A percentile compares a stretch with the other conserved stretches of the same genome.
These are phyloP conservation scores for Drosophila quinaria DNA, from an alignment of 2,888 invertebrate genomes.

Conservation along the genomic window DNA sequence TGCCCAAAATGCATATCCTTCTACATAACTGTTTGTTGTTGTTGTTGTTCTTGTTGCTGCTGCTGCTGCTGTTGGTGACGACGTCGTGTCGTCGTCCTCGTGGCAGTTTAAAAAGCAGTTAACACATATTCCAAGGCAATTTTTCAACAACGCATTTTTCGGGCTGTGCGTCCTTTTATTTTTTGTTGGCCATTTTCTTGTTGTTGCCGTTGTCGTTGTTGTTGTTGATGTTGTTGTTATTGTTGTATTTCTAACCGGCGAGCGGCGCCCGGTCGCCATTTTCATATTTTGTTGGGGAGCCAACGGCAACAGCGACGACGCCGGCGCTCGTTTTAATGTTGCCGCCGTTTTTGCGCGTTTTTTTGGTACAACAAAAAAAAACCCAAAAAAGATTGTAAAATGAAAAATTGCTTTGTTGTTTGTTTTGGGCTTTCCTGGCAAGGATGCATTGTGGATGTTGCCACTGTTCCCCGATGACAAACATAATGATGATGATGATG, in stretches of 20 bases:
- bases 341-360: constrained; percentile 75
- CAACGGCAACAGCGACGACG: constrained; percentile 35
- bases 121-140: constrained; percentile 85
- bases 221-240: constrained; percentile 55
- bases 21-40: constrained; percentile 15
- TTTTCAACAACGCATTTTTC: constrained; percentile 83
- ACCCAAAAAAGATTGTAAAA: constrained; percentile 54
- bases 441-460: constrained; percentile 38
- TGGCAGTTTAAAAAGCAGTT: constrained; percentile 85
- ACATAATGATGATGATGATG: constrained; percentile 42
- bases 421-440: constrained; percentile 32
- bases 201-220: constrained; percentile 23
- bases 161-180: constrained; percentile 61
- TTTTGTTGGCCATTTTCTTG: constrained; percentile 57
- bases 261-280: constrained; percentile 62
- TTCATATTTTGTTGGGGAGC: constrained; percentile 50
- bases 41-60: constrained; percentile 13
- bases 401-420: constrained; percentile 81
- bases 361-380: constrained; percentile 69
- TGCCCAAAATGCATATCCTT: constrained; percentile 74
- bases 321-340: constrained; percentile 67
- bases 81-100: constrained; percentile 79
- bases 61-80: constrained; percentile 40
- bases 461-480: constrained; percentile 35
- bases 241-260: constrained; percentile 49